Evolutionary conservation across 92 coral and sea anemone species (phyloP), one percentile per base, ranked within the genome.

Genomic region (Virgularia gustaviana): DNA sequence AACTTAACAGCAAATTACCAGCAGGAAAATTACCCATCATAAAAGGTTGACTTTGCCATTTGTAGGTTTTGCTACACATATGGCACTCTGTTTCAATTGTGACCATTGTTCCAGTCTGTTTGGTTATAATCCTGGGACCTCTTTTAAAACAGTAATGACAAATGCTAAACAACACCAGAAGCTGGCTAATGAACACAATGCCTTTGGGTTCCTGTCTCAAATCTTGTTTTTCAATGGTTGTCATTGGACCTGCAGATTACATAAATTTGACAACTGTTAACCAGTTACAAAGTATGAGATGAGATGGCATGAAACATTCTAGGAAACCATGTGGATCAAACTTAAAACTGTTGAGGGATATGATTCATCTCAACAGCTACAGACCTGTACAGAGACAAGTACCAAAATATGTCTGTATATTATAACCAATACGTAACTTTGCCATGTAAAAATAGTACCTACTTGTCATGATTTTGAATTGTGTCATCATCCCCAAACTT

Each of bases 21-120:
- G 78, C 86, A 9, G 82, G 78, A 25, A 24, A 67, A 29, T 59
- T 37, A 2, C 79, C 82, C 11, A 82, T 52, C 7, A 82, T 27
- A 1, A 35, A 29, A 34, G 82, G 86, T 62, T 82, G 82, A 49
- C 82, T 67, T n/a, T n/a, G 33, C 78, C 82, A 76, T n/a, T 22
- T 30, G 37, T 23, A 61, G 5, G 19, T 36, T 20, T 49, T 27
- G 12, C 57, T 44, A 58, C 82, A 82, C 1, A 22, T 58, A 0
- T 39, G 22, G 58, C 81, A 81, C 9, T 15, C 68, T 20, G 76
- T 36, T 9, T 13, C 49, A 13, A 82, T 57, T 22, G 72, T 18
- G 15, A 82, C 39, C 80, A 49, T 67, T 8, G 82, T 82, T 7
- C 82, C 72, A 41, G 57, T 54, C 49, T 75, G 66, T 31, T 56